Evolutionary conservation across 2,888 invertebrate genomes (phyloP).

Genomic region (Fragum fragum): DNA sequence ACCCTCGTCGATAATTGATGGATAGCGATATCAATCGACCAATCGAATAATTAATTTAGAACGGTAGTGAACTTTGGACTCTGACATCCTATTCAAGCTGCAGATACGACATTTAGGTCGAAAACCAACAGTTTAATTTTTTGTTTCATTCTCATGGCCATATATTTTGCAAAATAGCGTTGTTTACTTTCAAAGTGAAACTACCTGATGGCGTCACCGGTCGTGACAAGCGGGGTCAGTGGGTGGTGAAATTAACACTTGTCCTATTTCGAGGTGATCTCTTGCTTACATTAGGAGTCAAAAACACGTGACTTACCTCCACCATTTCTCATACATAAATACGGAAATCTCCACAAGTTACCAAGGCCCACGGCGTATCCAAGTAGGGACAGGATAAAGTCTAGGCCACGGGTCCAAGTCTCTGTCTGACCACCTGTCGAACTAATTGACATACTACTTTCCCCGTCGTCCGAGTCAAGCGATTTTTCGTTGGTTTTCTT

Average conservation of each 20-base stretch:
- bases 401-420: slow-evolving; percentile 24
- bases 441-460: neutral
- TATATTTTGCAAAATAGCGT: no score
- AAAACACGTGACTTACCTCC: slow-evolving; percentile 32
- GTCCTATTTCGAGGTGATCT: neutral
- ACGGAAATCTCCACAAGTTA: slow-evolving; percentile 31
- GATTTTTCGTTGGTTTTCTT: neutral
- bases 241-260: neutral
- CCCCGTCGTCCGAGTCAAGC: neutral
- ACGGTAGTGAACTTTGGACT: no score
- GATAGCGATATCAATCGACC: no score
- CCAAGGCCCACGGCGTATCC: slow-evolving; percentile 31
- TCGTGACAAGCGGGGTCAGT: neutral
- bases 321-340: slow-evolving; percentile 31
- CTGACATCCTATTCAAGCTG: no score
- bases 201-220: neutral
- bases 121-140: no score
- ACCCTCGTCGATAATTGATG: no score
- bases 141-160: no score
- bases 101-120: no score
- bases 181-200: no score
- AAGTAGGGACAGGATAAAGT: slow-evolving; percentile 32
- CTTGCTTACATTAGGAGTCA: no score
- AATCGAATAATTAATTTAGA: no score
- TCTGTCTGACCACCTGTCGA: neutral